These are phyloP conservation scores for Leuciscus waleckii DNA, from an alignment of 2,797 vertebrate genomes.

Conservation along the genomic window DNA sequence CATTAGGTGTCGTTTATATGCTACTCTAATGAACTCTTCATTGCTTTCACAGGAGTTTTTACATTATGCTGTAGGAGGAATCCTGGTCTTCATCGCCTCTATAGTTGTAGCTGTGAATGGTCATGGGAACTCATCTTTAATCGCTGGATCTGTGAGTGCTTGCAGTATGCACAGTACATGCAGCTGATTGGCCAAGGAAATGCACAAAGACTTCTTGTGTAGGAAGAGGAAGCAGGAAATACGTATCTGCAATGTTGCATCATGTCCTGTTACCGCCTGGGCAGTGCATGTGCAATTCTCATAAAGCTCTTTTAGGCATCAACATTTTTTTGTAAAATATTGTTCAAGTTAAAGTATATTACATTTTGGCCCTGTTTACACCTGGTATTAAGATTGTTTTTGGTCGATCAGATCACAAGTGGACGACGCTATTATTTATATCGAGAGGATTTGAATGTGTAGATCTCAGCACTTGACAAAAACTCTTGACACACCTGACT, in stretches of 20 bases:
- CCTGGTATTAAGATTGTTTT: too few relatives aligned
- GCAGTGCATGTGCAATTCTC: not conserved
- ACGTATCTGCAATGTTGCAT: not conserved
- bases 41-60: conserved; percentile 86
- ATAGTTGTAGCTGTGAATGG: conserved; percentile 83
- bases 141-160: conserved; percentile 85
- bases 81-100: conserved; percentile 89
- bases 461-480: too few relatives aligned
- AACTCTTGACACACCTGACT: too few relatives aligned
- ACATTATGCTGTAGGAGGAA: conserved; percentile 87
- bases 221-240: not conserved
- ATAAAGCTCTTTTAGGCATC: not conserved
- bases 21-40: not conserved
- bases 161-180: not conserved
- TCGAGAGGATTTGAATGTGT: too few relatives aligned
- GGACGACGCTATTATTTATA: too few relatives aligned
- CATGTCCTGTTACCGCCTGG: not conserved
- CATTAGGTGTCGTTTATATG: not conserved
- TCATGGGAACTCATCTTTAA: conserved; percentile 72
- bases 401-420: too few relatives aligned
- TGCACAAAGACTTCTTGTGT: not conserved
- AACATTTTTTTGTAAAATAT: not conserved
- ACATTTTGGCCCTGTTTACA: not conserved
- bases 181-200: not conserved
- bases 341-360: not conserved